phyloP scores from a whole-genome alignment of 2,113 vertebrate species.

The Ctenomys sociabilis region DNA sequence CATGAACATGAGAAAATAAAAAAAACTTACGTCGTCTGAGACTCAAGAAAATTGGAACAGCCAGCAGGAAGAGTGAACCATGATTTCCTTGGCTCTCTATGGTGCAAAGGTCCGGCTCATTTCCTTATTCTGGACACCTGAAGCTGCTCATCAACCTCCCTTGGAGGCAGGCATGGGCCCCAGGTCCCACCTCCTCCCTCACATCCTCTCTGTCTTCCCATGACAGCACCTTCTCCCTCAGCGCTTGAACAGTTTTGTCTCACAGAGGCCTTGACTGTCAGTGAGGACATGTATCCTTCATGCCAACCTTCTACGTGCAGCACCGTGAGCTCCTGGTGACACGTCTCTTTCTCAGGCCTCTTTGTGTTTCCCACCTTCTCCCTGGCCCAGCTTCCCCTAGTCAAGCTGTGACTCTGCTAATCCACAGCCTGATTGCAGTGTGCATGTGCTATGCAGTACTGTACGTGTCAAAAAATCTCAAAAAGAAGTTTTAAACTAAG shows the following conservation, averaged over 20 bases:
- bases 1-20: background rate
- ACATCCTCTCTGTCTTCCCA: background rate
- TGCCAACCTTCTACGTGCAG: no score
- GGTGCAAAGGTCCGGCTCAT: background rate
- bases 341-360: background rate
- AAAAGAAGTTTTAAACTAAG: conserved; percentile 35
- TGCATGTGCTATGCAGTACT: background rate
- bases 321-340: background rate
- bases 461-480: background rate
- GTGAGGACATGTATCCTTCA: rapidly evolving
- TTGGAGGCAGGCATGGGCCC: background rate
- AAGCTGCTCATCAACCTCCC: background rate
- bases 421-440: background rate
- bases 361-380: background rate
- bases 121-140: background rate
- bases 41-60: background rate
- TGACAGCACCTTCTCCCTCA: background rate
- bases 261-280: background rate
- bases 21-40: background rate
- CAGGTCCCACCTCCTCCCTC: background rate
- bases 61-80: background rate
- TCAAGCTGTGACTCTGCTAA: background rate
- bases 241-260: background rate
- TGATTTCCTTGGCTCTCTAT: background rate
- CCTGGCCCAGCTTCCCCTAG: background rate